A percentile compares a stretch with the other conserved stretches of the same genome.
phyloP scores from a whole-genome alignment of 2,113 vertebrate species.

The Phoenicopterus ruber region DNA sequence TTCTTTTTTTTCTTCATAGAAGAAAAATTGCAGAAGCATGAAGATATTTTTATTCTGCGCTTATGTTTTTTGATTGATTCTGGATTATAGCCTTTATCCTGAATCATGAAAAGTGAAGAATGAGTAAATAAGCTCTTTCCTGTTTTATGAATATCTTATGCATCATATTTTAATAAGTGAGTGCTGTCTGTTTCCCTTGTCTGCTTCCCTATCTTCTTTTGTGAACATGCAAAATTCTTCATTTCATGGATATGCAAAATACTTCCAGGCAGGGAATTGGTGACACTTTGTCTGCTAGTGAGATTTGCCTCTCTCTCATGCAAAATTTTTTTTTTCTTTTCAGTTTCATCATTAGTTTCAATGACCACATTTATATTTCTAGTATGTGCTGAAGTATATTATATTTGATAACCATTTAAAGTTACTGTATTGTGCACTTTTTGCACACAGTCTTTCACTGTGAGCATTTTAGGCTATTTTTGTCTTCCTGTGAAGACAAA shows the following conservation, averaged over 20 bases:
- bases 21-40: neutral
- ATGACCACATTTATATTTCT: neutral
- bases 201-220: neutral
- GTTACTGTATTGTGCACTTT: neutral
- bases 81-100: neutral
- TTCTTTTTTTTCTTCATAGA: neutral
- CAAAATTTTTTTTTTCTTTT: neutral
- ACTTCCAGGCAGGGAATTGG: neutral
- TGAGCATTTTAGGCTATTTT: conserved; percentile 37
- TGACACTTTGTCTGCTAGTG: neutral
- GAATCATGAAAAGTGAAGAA: neutral
- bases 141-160: neutral
- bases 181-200: neutral
- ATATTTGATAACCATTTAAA: conserved; percentile 19
- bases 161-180: neutral
- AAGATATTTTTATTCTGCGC: neutral
- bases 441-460: neutral
- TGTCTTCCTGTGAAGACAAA: conserved; percentile 32
- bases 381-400: neutral
- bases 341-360: neutral
- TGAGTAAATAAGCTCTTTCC: neutral
- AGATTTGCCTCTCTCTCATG: neutral
- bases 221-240: neutral
- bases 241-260: neutral
- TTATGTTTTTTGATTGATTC: neutral